Evolutionary conservation across 2,113 vertebrate genomes (phyloP).

Genomic region (Oreochromis niloticus): DNA sequence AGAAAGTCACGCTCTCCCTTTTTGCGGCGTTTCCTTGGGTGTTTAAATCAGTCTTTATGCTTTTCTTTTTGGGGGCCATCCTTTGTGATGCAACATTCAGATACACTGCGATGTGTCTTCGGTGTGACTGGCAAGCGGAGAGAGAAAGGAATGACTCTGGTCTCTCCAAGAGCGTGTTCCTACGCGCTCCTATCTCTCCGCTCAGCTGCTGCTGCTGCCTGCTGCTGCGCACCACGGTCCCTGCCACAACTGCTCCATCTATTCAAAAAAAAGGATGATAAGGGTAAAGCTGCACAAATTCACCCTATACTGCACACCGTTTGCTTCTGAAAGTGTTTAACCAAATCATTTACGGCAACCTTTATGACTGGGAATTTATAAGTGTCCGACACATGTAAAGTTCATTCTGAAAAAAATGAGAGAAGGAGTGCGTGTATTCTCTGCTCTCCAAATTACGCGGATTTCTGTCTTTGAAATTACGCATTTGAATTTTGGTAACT

Average conservation of each 20-base stretch:
- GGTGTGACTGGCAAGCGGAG: background rate
- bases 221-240: constrained; percentile 41
- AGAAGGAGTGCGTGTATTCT: background rate
- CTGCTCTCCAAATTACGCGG: background rate
- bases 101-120: background rate
- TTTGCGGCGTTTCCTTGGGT: constrained; percentile 11
- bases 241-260: constrained; percentile 39
- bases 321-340: background rate
- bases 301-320: background rate
- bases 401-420: background rate
- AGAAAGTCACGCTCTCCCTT: constrained; percentile 2
- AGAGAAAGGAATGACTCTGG: constrained; percentile 41
- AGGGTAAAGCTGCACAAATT: background rate
- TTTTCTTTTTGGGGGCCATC: background rate
- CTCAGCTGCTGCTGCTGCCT: constrained; percentile 44
- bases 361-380: background rate
- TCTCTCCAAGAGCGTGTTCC: constrained; percentile 21
- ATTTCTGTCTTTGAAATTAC: background rate
- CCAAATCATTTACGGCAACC: background rate
- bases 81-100: background rate
- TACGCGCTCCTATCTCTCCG: constrained; percentile 50
- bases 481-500: background rate
- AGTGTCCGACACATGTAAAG: background rate
- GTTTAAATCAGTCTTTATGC: background rate
- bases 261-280: background rate